A percentile compares a stretch with the other conserved stretches of the same genome.
These are phyloP conservation scores for Arctopsyche grandis DNA, from an alignment of 1,140 invertebrate species.

Conservation along the genomic window DNA sequence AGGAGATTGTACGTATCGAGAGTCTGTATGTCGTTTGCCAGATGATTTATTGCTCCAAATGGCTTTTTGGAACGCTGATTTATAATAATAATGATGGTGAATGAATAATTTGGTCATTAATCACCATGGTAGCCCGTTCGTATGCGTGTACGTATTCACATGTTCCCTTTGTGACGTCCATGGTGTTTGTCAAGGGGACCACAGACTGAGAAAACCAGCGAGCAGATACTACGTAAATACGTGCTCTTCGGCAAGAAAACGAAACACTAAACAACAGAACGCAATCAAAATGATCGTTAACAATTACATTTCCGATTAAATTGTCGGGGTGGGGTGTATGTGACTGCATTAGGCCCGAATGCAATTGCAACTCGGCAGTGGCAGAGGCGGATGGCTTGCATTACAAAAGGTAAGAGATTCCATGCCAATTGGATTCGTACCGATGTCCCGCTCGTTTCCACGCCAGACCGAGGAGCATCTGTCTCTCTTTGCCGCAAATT, in stretches of 20 bases:
- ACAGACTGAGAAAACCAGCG: background rate
- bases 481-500: constrained; percentile 34
- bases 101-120: constrained; percentile 54
- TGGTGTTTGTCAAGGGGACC: constrained; percentile 39
- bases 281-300: background rate
- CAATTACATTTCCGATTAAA: constrained; percentile 34
- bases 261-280: background rate
- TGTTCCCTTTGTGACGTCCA: constrained; percentile 26
- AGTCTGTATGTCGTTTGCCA: constrained; percentile 43
- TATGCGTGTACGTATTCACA: background rate
- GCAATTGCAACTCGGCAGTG: constrained; percentile 19
- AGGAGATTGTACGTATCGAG: constrained; percentile 43
- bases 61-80: constrained; percentile 51
- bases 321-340: constrained; percentile 15
- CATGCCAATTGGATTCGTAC: constrained; percentile 21
- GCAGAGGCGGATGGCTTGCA: constrained; percentile 2
- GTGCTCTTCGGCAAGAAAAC: background rate
- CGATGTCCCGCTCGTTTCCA: constrained; percentile 34
- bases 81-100: constrained; percentile 54
- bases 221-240: background rate
- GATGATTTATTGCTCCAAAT: constrained; percentile 53
- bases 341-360: constrained; percentile 25
- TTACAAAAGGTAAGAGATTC: constrained; percentile 19
- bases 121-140: constrained; percentile 36
- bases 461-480: constrained; percentile 35